Evolutionary conservation across 2,113 vertebrate genomes (phyloP).

Genomic region (Elgaria multicarinata): DNA sequence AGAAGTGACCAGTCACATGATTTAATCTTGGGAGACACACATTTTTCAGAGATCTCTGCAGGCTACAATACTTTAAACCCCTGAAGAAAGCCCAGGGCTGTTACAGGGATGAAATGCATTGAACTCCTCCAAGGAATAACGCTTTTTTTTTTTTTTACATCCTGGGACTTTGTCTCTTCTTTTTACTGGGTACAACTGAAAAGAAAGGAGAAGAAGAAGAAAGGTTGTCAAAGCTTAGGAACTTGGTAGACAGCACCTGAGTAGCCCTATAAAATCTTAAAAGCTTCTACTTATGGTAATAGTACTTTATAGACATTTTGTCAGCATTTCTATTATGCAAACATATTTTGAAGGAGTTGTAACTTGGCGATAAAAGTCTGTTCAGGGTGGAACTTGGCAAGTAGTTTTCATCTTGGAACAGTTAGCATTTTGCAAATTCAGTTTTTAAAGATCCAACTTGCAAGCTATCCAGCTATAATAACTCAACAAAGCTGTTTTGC

Average conservation of each 20-base stretch:
- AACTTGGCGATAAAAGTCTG: conserved; percentile 65
- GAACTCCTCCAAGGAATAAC: background rate
- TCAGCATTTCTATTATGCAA: conserved; percentile 68
- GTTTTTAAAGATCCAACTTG: conserved; percentile 25
- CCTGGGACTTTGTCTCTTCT: no score
- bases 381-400: conserved; percentile 65
- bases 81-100: no score
- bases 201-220: background rate
- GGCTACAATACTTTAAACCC: no score
- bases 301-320: conserved; percentile 42
- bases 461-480: conserved; percentile 42
- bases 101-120: no score
- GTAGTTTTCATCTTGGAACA: conserved; percentile 45
- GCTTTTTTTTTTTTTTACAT: background rate
- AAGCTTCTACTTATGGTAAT: conserved; percentile 26
- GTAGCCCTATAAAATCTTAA: conserved; percentile 54
- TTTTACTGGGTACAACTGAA: conserved; percentile 25
- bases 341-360: conserved; percentile 66
- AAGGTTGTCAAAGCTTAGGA: conserved; percentile 43
- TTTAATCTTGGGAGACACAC: no score
- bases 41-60: no score
- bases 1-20: background rate
- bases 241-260: conserved; percentile 54
- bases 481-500: background rate
- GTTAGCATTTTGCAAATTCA: conserved; percentile 32